phyloP scores from a whole-genome alignment of 23 tunicate species.

The Trididemnum nubilum region DNA sequence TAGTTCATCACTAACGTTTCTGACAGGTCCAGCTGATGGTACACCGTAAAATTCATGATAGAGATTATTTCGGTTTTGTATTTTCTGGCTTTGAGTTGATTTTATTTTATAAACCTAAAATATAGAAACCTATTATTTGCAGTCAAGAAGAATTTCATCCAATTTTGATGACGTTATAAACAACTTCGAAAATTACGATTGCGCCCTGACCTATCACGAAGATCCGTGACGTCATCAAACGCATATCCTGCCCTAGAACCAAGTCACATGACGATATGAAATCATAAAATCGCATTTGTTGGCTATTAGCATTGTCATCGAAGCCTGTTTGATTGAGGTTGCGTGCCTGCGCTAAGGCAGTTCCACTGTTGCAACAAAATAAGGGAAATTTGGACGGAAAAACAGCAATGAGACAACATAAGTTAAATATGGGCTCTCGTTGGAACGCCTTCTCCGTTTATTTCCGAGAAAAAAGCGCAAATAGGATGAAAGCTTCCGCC shows the following conservation, averaged over 20 bases:
- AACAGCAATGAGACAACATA: neutral
- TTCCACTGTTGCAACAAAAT: neutral
- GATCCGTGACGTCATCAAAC: conserved; percentile 2
- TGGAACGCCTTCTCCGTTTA: too few species aligned
- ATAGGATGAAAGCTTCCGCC: neutral
- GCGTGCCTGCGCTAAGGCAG: neutral
- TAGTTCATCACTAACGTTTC: too few species aligned
- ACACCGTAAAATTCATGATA: too few species aligned
- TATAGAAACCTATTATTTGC: too few species aligned
- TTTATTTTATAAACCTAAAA: too few species aligned
- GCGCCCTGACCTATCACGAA: conserved; percentile 4
- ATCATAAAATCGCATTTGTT: neutral
- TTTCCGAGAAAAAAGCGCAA: too few species aligned
- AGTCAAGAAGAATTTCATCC: too few species aligned
- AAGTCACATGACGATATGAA: neutral
- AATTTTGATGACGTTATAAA: too few species aligned
- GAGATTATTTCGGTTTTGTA: too few species aligned
- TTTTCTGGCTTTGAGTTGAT: too few species aligned
- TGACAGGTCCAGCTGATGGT: too few species aligned
- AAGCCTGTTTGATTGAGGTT: neutral
- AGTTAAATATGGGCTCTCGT: too few species aligned
- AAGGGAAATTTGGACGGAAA: neutral
- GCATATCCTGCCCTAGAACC: neutral
- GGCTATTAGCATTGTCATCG: neutral
- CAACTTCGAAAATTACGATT: neutral